Evolutionary conservation across 2,888 invertebrate genomes (phyloP).

Genomic region (Siphlonurus alternatus): DNA sequence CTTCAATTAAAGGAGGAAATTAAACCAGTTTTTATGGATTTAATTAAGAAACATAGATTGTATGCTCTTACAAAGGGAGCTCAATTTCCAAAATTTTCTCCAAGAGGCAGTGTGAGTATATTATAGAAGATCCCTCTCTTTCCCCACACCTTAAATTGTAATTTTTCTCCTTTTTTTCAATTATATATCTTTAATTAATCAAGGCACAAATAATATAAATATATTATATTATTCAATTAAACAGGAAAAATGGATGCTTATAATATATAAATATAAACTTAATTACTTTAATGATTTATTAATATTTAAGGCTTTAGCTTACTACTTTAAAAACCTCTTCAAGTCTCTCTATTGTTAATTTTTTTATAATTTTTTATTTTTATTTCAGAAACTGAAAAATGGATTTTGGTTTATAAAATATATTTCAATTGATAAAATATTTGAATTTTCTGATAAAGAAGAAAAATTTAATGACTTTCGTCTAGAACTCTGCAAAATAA

Average conservation of each 20-base stretch:
- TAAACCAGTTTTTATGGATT: not conserved
- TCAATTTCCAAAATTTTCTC: not conserved
- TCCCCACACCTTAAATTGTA: too few species aligned
- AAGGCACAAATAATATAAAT: too few species aligned
- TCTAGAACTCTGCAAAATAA: not conserved
- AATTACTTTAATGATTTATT: too few species aligned
- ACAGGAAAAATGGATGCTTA: too few species aligned
- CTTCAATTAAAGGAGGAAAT: not conserved
- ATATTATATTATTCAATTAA: too few species aligned
- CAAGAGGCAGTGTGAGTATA: not conserved
- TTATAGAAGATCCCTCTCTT: too few species aligned
- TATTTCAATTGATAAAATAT: not conserved
- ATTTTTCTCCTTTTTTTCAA: too few species aligned
- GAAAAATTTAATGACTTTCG: not conserved
- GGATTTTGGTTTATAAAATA: not conserved
- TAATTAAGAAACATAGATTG: not conserved
- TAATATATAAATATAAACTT: too few species aligned
- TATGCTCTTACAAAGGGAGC: not conserved
- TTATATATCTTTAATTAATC: too few species aligned
- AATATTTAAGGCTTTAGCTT: too few species aligned
- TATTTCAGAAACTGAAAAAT: not conserved
- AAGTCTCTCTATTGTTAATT: too few species aligned
- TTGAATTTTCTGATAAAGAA: not conserved
- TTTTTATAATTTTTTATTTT: not conserved
- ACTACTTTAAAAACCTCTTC: too few species aligned